These are phyloP conservation scores for Hystrix cristata DNA, from an alignment of 2,113 vertebrate species.

Conservation along the genomic window DNA sequence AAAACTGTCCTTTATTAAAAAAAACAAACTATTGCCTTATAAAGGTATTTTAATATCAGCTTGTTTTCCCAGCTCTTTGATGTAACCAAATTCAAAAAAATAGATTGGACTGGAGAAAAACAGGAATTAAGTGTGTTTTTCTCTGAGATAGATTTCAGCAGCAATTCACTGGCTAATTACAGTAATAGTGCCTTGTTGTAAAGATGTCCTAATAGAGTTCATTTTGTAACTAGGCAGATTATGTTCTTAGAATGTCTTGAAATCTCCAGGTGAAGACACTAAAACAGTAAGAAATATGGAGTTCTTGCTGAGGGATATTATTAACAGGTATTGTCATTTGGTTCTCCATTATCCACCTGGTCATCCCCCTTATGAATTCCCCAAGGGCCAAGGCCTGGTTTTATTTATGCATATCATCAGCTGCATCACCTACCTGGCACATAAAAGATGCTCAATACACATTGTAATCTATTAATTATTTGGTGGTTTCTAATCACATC, in stretches of 20 bases:
- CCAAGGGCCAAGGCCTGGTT: neutral
- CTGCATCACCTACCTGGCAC: neutral
- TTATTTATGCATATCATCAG: neutral
- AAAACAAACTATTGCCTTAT: conserved; percentile 45
- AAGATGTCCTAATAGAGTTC: conserved; percentile 53
- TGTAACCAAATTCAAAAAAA: neutral
- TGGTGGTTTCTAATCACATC: conserved; percentile 34
- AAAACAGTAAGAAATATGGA: conserved; percentile 49
- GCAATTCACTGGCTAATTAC: conserved; percentile 50
- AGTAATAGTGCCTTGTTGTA: conserved; percentile 9
- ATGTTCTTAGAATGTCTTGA: conserved; percentile 63
- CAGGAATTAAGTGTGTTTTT: conserved; percentile 52
- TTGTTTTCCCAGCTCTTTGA: conserved; percentile 42
- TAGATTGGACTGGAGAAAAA: conserved; percentile 15
- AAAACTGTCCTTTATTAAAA: conserved; percentile 21
- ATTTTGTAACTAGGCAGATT: conserved; percentile 58
- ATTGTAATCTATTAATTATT: conserved; percentile 55
- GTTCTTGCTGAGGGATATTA: conserved; percentile 17
- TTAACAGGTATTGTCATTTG: neutral
- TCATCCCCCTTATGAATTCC: neutral
- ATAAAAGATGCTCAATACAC: conserved; percentile 23
- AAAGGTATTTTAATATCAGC: conserved; percentile 38
- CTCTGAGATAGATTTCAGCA: conserved; percentile 64
- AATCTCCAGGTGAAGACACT: conserved; percentile 46
- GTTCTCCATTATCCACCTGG: neutral